Evolutionary conservation across 2,888 invertebrate genomes (phyloP), one percentile per base, ranked within the genome.

Genomic region (Tridacna crocea): DNA sequence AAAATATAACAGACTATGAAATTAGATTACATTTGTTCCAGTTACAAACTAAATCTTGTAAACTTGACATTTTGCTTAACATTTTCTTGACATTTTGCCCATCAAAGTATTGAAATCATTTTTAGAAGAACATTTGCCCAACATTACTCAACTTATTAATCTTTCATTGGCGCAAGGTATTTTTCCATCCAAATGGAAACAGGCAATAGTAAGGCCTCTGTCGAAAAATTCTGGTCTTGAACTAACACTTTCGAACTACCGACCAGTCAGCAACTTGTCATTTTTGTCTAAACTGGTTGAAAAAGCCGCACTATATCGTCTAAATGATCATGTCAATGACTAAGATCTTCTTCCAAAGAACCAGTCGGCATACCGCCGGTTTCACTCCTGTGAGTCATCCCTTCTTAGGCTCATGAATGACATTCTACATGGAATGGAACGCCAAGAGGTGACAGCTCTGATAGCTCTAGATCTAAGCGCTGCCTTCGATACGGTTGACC

Each of bases 31-130:
- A 27, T 12, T 8, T 36, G 1, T 27, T 27, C n/a, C 17, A 4
- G n/a, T 36, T 66, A 6, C 68, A 79, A 70, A 58, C 70, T 6
- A 79, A 70, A 72, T 76, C 76, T 13, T 80, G 80, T 63, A 76
- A 80, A 65, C 47, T 65, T 46, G 80, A 80, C 60, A 70, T n/a
- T n/a, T n/a, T n/a, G n/a, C n/a, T n/a, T n/a, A n/a, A n/a, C n/a
- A n/a, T 80, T n/a, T 46, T 65, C 47, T 65, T 46, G 80, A 80
- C 60, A 70, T 80, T n/a, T 46, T 76, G 47, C 80, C 80, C 1
- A 72, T 72, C 17, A 48, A 72, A n/a, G 17, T 61, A 36, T 65
- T 80, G 46, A 80, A 76, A 55, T 47, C 66, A 10, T 74, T 51
- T 60, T 19, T 55, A 65, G 26, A 60, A 12, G 74, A 75, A 48